Percentiles rank a stretch among this genome's conserved stretches.
These are phyloP conservation scores for Drosophila mayaguana DNA, from an alignment of 2,888 invertebrate genomes.

Conservation along the genomic window DNA sequence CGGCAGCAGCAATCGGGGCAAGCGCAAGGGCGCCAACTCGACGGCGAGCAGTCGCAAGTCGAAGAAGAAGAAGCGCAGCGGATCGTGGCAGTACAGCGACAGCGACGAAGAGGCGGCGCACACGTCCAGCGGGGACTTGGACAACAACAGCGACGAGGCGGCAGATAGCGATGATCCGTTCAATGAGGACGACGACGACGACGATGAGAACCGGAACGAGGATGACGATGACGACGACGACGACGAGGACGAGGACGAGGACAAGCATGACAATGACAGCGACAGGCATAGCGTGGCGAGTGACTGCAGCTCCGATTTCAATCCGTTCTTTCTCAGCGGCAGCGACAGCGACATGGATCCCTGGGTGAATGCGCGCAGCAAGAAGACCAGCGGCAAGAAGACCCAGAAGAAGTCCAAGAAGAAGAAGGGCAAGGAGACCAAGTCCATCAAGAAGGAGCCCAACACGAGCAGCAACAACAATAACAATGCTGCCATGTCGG, in stretches of 20 bases:
- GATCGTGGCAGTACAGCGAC: constrained; percentile 86
- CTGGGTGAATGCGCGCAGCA: constrained; percentile 90
- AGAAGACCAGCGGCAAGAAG: constrained; percentile 85
- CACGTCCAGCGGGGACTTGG: constrained; percentile 39
- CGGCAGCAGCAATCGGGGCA: constrained; percentile 39
- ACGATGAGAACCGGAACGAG: constrained; percentile 3
- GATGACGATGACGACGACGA: constrained; percentile 35
- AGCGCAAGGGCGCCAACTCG: constrained; percentile 75
- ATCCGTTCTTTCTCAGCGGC: constrained; percentile 93
- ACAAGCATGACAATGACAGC: constrained; percentile 81
- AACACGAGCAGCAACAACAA: neutral
- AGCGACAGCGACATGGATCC: constrained; percentile 94
- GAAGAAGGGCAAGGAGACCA: constrained; percentile 52
- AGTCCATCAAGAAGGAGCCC: constrained; percentile 44
- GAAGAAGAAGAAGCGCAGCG: constrained; percentile 85
- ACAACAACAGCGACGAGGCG: constrained; percentile 49
- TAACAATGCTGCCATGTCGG: constrained; percentile 44
- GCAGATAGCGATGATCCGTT: constrained; percentile 39
- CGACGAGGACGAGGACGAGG: constrained; percentile 35
- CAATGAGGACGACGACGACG: neutral
- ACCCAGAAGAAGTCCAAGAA: constrained; percentile 67
- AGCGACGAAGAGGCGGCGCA: constrained; percentile 60
- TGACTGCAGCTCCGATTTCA: constrained; percentile 92
- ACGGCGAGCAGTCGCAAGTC: constrained; percentile 27
- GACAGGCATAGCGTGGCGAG: constrained; percentile 66